phyloP scores from a whole-genome alignment of 2,113 vertebrate genomes.

The Carollia perspicillata region DNA sequence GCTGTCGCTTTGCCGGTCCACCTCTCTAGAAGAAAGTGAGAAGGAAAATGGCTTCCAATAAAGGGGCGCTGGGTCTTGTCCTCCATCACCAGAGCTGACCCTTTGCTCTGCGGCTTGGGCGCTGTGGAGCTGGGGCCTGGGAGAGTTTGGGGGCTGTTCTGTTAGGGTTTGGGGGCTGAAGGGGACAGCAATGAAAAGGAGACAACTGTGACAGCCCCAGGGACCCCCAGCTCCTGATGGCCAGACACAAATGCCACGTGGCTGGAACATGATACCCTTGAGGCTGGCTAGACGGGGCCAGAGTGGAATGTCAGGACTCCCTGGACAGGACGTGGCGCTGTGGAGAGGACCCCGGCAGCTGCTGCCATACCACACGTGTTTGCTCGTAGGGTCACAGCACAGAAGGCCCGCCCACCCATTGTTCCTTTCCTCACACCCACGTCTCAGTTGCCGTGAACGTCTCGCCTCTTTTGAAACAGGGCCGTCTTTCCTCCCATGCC shows the following conservation, averaged over 20 bases:
- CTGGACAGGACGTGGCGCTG: background rate
- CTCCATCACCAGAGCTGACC: background rate
- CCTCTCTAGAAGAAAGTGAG: background rate
- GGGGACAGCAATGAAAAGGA: background rate
- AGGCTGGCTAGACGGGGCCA: slow-evolving; percentile 18
- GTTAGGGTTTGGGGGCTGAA: background rate
- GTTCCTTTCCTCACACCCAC: background rate
- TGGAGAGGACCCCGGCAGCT: background rate
- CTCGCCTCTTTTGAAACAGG: background rate
- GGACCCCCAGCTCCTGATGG: background rate
- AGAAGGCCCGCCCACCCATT: background rate
- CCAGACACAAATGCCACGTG: background rate
- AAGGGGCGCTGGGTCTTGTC: slow-evolving; percentile 37
- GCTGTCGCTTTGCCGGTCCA: slow-evolving; percentile 45
- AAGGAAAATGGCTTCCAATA: slow-evolving; percentile 38
- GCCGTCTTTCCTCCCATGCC: background rate
- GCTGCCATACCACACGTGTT: background rate
- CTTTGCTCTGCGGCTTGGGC: background rate
- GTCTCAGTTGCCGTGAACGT: background rate
- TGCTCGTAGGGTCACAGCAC: background rate
- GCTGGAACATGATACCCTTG: slow-evolving; percentile 51
- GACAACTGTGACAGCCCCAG: background rate
- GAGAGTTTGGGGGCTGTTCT: background rate
- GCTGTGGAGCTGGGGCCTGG: background rate
- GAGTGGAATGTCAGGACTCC: slow-evolving; percentile 45